Evolutionary conservation across 2,797 vertebrate species (phyloP).

Genomic region (Masticophis lateralis): DNA sequence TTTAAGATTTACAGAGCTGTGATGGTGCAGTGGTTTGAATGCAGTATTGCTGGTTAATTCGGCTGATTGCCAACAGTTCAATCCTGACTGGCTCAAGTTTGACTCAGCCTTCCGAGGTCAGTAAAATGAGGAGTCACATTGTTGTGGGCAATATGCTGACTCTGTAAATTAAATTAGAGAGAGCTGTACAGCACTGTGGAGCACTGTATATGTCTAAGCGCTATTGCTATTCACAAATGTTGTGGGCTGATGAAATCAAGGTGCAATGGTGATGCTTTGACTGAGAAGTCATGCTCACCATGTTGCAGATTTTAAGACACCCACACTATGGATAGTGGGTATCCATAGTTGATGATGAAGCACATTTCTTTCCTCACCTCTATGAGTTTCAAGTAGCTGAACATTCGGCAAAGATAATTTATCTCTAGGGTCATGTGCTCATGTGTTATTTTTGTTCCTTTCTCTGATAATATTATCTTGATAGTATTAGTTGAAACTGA

Average conservation of each 20-base stretch:
- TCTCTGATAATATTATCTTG: not conserved
- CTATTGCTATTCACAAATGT: not conserved
- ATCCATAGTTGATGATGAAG: not conserved
- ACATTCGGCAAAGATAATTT: not conserved
- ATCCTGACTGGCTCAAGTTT: not conserved
- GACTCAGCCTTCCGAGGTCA: not conserved
- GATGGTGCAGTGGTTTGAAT: not conserved
- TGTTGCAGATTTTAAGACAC: not conserved
- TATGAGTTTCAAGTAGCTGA: not conserved
- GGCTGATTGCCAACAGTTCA: not conserved
- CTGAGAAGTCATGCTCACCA: not conserved
- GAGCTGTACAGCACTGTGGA: not conserved
- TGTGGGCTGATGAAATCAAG: not conserved
- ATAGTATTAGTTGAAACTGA: conserved; percentile 42
- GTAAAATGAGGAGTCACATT: not conserved
- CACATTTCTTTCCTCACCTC: not conserved
- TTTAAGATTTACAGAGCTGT: not conserved
- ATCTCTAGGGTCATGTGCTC: conserved; percentile 12
- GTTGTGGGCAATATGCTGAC: not conserved
- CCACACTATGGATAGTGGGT: not conserved
- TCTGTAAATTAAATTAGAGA: not conserved
- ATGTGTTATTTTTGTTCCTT: conserved; percentile 41
- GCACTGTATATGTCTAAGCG: not conserved
- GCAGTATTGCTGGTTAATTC: not conserved
- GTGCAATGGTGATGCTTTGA: not conserved